phyloP scores from a whole-genome alignment of 2,888 invertebrate species.

The Acanthosepion pharaonis region DNA sequence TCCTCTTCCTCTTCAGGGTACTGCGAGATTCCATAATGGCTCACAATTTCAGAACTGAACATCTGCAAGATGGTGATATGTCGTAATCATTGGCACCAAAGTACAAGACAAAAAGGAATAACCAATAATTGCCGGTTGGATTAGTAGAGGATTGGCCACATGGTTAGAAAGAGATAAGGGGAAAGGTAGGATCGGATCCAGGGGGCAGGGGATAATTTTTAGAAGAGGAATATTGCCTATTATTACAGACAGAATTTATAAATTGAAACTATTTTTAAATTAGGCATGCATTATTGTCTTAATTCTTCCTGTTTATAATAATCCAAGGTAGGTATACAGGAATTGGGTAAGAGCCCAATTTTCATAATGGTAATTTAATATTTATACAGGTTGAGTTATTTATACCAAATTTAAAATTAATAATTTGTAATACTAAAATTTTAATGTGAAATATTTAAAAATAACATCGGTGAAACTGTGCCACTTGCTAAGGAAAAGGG shows the following conservation, averaged over 20 bases:
- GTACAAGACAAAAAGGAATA: slow-evolving; percentile 39
- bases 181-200: background rate
- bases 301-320: background rate
- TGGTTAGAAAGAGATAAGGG: background rate
- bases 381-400: background rate
- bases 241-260: background rate
- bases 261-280: background rate
- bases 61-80: slow-evolving; percentile 64
- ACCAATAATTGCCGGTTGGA: background rate
- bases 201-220: background rate
- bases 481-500: too few relatives aligned
- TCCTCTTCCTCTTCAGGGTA: slow-evolving; percentile 65
- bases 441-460: background rate
- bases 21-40: slow-evolving; percentile 70
- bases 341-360: background rate
- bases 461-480: too few relatives aligned
- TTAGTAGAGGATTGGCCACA: background rate
- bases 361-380: background rate
- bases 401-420: background rate
- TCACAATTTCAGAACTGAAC: slow-evolving; percentile 71
- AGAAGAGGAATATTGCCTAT: background rate
- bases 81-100: slow-evolving; percentile 20
- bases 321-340: background rate
- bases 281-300: background rate
- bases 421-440: background rate